Evolutionary conservation across 2,888 invertebrate genomes (phyloP).

Genomic region (Rhamnusium bicolor): DNA sequence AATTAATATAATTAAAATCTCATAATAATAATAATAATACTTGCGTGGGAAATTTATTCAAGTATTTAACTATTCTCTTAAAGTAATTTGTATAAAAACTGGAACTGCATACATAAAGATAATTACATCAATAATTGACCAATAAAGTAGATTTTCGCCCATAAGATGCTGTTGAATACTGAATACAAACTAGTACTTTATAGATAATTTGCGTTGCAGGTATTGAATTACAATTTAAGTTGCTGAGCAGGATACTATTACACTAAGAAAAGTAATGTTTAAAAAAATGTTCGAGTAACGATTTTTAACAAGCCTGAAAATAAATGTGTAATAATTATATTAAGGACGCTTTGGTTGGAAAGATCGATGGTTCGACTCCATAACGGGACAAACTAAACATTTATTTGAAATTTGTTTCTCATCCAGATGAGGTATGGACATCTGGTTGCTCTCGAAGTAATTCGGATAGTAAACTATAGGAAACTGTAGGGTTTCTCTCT

Average conservation of each 20-base stretch:
- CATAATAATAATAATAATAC: background rate
- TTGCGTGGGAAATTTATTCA: background rate
- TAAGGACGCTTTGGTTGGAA: no score
- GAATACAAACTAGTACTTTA: constrained; percentile 3
- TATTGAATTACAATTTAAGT: constrained; percentile 8
- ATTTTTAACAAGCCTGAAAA: no score
- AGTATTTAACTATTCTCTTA: background rate
- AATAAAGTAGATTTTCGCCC: constrained; percentile 7
- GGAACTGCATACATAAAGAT: background rate
- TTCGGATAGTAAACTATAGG: no score
- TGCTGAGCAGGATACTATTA: background rate
- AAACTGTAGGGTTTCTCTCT: no score
- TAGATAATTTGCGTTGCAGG: constrained; percentile 6
- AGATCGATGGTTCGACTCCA: no score
- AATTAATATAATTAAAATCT: no score
- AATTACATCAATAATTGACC: constrained; percentile 8
- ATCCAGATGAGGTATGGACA: no score
- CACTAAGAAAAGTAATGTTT: background rate
- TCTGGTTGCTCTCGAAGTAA: no score
- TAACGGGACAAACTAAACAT: no score
- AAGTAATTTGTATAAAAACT: background rate
- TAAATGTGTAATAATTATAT: no score
- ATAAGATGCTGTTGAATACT: constrained; percentile 1
- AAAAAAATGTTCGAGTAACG: no score
- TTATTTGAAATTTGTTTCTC: no score